Conservation (phyloP, 37 sponge, comb jelly and placozoan genomes). For the Oopsacas minuta region DNA sequence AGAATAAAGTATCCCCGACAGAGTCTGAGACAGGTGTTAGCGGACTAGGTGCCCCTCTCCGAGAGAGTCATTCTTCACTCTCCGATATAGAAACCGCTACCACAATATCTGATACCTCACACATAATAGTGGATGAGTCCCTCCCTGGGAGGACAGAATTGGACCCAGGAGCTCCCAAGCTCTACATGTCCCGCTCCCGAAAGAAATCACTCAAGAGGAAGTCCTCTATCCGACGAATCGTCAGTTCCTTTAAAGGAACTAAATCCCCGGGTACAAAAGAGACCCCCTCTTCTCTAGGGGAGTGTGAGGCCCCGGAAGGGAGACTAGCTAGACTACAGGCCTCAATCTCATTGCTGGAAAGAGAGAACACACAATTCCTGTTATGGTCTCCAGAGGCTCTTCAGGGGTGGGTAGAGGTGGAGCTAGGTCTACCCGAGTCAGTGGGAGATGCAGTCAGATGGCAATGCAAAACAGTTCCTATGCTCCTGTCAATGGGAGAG, state of each 20-base stretch:
- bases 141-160: background rate
- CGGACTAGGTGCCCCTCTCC: background rate
- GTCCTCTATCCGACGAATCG: background rate
- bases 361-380: background rate
- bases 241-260: background rate
- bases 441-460: background rate
- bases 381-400: background rate
- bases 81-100: background rate
- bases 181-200: background rate
- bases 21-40: background rate
- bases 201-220: background rate
- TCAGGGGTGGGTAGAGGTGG: conserved; percentile 16
- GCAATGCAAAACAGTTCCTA: background rate
- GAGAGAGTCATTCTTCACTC: background rate
- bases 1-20: background rate
- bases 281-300: conserved; percentile 33
- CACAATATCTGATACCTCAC: background rate
- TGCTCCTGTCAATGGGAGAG: conserved; percentile 35
- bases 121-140: background rate
- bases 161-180: background rate
- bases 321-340: background rate
- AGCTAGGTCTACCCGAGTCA: background rate
- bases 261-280: background rate
- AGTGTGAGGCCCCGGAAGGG: conserved; percentile 25
- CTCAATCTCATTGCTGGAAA: background rate